A percentile compares a stretch with the other conserved stretches of the same genome.
These are phyloP conservation scores for Clarias gariepinus DNA, from an alignment of 2,113 vertebrate species.

Conservation along the genomic window DNA sequence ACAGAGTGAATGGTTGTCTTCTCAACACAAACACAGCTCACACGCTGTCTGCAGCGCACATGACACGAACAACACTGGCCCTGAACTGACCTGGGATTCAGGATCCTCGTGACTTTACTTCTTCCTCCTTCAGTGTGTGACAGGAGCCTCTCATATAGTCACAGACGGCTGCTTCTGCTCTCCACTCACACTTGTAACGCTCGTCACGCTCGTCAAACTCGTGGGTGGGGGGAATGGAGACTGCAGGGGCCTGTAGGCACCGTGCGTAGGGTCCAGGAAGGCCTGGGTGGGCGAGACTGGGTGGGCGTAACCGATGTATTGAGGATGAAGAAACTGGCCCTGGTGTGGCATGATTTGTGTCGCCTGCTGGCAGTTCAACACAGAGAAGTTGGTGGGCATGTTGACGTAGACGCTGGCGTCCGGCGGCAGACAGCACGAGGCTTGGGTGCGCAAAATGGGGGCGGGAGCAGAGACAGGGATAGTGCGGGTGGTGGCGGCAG, in stretches of 20 bases:
- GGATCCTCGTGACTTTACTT: slow-evolving; percentile 63
- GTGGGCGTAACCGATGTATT: slow-evolving; percentile 89
- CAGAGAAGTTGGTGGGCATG: slow-evolving; percentile 97
- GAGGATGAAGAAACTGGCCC: slow-evolving; percentile 92
- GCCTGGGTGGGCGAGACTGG: slow-evolving; percentile 77
- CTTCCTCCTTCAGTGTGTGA: neutral
- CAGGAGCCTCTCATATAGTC: slow-evolving; percentile 78
- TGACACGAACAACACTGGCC: slow-evolving; percentile 59
- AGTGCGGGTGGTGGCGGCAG: slow-evolving; percentile 70
- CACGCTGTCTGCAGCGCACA: slow-evolving; percentile 55
- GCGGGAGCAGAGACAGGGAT: slow-evolving; percentile 65
- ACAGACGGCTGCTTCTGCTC: slow-evolving; percentile 94
- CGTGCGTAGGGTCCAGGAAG: slow-evolving; percentile 85
- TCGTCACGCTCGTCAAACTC: slow-evolving; percentile 66
- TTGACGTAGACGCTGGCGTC: slow-evolving; percentile 93
- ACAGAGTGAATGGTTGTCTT: neutral
- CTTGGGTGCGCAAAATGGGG: slow-evolving; percentile 85
- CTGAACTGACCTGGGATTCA: slow-evolving; percentile 50
- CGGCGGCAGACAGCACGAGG: slow-evolving; percentile 86
- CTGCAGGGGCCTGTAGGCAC: slow-evolving; percentile 87
- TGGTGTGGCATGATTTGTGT: slow-evolving; percentile 95
- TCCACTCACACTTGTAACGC: slow-evolving; percentile 67
- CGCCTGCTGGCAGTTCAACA: slow-evolving; percentile 97
- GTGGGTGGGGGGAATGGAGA: slow-evolving; percentile 81
- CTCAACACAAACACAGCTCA: slow-evolving; percentile 21